Base-by-base conservation (phyloP, 2,888 invertebrate species). In the Dorcus hopei region DNA sequence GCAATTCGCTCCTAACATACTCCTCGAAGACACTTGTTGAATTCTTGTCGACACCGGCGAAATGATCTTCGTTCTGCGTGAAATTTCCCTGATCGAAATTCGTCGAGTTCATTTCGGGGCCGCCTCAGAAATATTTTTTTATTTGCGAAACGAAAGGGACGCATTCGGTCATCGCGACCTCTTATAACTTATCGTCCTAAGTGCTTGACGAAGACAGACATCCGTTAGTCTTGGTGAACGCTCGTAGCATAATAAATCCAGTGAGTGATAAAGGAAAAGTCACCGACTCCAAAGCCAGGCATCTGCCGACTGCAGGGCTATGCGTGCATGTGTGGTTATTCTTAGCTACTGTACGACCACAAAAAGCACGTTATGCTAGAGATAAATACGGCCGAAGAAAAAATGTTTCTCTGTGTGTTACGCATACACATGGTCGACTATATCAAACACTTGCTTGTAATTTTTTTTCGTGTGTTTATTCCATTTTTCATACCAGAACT, bases 231-330 rank as follows among this genome's bases (percentile, higher is more conserved):
- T 43, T 50, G 42, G 23, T 38, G 40, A 38, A 57, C 57, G 57
- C 52, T 57, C 51, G 45, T 52, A 47, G 57, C 57, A 57, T 57
- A 57, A 57, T 57, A 57, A 57, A 11, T 23, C 23, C 52, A 51
- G 57, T 49, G 39, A 47, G 42, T 47, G 52, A 52, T 52, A 52
- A 57, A 52, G 45, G 23, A 45, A 45, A 45, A 45, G 45, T 45
- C 45, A 45, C 45, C 45, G 45, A 45, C 45, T 45, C 23, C 45
- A 45, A 45, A 45, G 19, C 23, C 45, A 45, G 16, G 23, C 45
- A 23, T 45, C 45, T 45, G 23, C 19, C 45, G 45, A 19, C 45
- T 45, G 23, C 19, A 45, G 45, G 14, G 45, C 26, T 45, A 45
- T 45, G 23, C 16, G 23, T 45, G 45, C 45, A 45, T 45, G 19